Percentiles rank a stretch among this genome's conserved stretches.
These are phyloP conservation scores for Drosophila imparisetae DNA, from an alignment of 2,888 invertebrate species.

Conservation along the genomic window DNA sequence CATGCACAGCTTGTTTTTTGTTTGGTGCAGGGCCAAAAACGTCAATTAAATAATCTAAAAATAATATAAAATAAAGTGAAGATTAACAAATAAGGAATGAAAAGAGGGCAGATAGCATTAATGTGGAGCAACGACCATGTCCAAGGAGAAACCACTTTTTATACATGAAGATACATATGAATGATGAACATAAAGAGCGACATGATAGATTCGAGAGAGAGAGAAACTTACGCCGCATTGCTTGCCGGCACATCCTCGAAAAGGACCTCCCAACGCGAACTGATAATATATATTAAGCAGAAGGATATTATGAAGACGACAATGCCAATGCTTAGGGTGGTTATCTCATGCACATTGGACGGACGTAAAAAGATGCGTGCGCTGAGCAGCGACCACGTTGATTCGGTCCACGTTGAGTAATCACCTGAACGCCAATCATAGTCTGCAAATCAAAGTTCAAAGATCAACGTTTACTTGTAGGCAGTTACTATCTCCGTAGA, in stretches of 20 bases:
- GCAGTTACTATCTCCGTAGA: neutral
- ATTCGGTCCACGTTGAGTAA: constrained; percentile 96
- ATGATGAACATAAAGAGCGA: neutral
- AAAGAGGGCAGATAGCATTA: neutral
- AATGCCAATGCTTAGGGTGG: constrained; percentile 83
- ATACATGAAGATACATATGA: constrained; percentile 1
- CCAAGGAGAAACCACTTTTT: neutral
- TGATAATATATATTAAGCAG: constrained; percentile 83
- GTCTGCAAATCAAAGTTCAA: constrained; percentile 84
- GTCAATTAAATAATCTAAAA: constrained; percentile 72
- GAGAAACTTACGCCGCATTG: constrained; percentile 82
- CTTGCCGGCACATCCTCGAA: constrained; percentile 83
- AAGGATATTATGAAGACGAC: constrained; percentile 83
- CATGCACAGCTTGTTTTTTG: constrained; percentile 48
- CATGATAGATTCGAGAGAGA: neutral
- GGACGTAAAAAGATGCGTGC: constrained; percentile 92
- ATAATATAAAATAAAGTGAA: constrained; percentile 34
- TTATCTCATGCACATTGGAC: constrained; percentile 82
- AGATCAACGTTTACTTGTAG: neutral
- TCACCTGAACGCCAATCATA: constrained; percentile 91
- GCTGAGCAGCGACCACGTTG: constrained; percentile 91
- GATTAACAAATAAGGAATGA: constrained; percentile 22
- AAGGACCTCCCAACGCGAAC: constrained; percentile 83
- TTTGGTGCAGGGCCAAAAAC: constrained; percentile 27
- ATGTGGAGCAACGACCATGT: neutral